A percentile compares a stretch with the other conserved stretches of the same genome.
These are phyloP conservation scores for Hypotaenidia okinawae DNA, from an alignment of 2,797 vertebrate genomes.

Conservation along the genomic window DNA sequence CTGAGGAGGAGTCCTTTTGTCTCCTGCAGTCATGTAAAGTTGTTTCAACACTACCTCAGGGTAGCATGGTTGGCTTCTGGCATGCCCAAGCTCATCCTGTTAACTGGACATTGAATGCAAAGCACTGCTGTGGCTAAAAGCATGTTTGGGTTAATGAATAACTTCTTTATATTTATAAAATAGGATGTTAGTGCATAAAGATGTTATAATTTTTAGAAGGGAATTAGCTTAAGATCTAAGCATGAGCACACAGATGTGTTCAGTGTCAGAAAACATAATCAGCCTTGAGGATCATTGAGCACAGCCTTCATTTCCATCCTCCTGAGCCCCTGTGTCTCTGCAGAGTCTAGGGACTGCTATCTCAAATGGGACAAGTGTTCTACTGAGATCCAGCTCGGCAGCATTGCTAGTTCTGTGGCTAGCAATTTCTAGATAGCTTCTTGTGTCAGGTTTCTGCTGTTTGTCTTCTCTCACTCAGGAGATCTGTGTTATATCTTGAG, in stretches of 20 bases:
- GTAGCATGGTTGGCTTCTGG: neutral
- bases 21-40: neutral
- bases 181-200: neutral
- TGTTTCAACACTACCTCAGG: neutral
- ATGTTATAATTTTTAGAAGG: neutral
- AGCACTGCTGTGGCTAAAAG: neutral
- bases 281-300: neutral
- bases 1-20: neutral
- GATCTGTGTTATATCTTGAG: neutral
- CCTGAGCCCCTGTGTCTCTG: neutral
- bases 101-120: neutral
- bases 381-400: neutral
- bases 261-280: neutral
- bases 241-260: neutral
- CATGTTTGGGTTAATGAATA: neutral
- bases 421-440: neutral
- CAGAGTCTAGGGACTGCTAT: neutral
- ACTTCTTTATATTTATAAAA: constrained; percentile 17
- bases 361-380: neutral
- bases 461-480: neutral
- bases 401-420: neutral
- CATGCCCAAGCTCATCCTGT: neutral
- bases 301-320: neutral
- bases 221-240: neutral
- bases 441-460: neutral